Conservation (phyloP, 2,888 invertebrate species). For the Drosophila infuscata region DNA sequence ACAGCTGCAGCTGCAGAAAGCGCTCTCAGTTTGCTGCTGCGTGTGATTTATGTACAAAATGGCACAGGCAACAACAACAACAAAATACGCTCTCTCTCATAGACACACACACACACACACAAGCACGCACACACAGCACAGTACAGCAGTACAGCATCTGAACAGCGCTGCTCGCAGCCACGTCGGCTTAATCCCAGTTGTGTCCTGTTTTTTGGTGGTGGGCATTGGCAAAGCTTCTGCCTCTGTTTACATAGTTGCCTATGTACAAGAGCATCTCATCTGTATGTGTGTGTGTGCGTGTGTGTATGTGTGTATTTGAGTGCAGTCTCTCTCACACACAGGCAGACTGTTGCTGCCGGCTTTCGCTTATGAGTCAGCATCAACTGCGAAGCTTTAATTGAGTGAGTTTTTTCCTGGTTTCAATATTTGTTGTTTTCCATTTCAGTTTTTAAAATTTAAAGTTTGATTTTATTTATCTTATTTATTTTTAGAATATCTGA, state of each 20-base stretch:
- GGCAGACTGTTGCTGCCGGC: constrained; percentile 80
- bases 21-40: constrained; percentile 57
- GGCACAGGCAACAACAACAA: constrained; percentile 68
- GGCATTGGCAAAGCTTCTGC: constrained; percentile 55
- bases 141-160: constrained; percentile 42
- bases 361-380: constrained; percentile 57
- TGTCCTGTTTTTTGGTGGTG: constrained; percentile 69
- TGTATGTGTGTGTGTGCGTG: not conserved
- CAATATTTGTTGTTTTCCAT: constrained; percentile 12
- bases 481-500: not conserved
- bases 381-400: constrained; percentile 43
- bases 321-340: constrained; percentile 21
- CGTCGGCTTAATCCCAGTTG: constrained; percentile 75
- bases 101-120: constrained; percentile 22
- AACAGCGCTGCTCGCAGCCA: constrained; percentile 37
- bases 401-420: constrained; percentile 42
- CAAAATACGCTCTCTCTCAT: constrained; percentile 44
- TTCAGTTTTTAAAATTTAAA: not conserved
- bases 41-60: constrained; percentile 79
- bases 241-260: constrained; percentile 71
- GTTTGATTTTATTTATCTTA: not conserved
- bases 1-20: constrained; percentile 30
- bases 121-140: not conserved
- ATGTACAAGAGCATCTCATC: constrained; percentile 44
- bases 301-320: constrained; percentile 10